phyloP scores from a whole-genome alignment of 2,888 invertebrate genomes.

The Pecten maximus region DNA sequence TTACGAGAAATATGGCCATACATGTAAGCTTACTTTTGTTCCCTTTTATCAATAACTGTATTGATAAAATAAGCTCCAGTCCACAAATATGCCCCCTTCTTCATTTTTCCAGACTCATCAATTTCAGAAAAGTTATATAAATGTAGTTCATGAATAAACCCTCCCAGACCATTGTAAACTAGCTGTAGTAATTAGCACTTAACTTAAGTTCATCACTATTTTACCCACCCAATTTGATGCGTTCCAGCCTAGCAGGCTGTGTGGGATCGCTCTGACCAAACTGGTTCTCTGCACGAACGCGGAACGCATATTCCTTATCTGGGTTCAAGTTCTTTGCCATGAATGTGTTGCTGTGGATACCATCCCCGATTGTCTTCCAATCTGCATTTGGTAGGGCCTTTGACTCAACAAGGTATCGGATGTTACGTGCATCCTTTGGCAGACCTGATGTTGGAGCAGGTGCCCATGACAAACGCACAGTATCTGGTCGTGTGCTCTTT shows the following conservation, averaged over 20 bases:
- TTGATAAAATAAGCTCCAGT: too few species aligned
- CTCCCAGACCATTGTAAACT: too few species aligned
- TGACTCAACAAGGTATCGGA: slow-evolving; percentile 77
- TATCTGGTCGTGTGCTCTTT: slow-evolving; percentile 68
- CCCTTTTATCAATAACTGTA: too few species aligned
- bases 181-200: too few species aligned
- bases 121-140: too few species aligned
- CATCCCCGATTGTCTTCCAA: slow-evolving; percentile 86
- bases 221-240: slow-evolving; percentile 61
- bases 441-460: slow-evolving; percentile 70
- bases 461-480: slow-evolving; percentile 74
- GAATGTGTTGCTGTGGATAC: slow-evolving; percentile 70
- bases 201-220: too few species aligned
- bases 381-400: slow-evolving; percentile 94
- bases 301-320: slow-evolving; percentile 96
- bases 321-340: slow-evolving; percentile 67
- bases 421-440: slow-evolving; percentile 70
- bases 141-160: too few species aligned
- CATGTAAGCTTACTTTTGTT: too few species aligned
- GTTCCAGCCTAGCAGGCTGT: slow-evolving; percentile 84
- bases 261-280: slow-evolving; percentile 98
- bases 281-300: slow-evolving; percentile 97
- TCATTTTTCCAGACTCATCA: too few species aligned
- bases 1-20: too few species aligned
- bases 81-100: too few species aligned